These are phyloP conservation scores for Ditylenchus dipsaci DNA, from an alignment of 1,140 invertebrate genomes.

Conservation along the genomic window DNA sequence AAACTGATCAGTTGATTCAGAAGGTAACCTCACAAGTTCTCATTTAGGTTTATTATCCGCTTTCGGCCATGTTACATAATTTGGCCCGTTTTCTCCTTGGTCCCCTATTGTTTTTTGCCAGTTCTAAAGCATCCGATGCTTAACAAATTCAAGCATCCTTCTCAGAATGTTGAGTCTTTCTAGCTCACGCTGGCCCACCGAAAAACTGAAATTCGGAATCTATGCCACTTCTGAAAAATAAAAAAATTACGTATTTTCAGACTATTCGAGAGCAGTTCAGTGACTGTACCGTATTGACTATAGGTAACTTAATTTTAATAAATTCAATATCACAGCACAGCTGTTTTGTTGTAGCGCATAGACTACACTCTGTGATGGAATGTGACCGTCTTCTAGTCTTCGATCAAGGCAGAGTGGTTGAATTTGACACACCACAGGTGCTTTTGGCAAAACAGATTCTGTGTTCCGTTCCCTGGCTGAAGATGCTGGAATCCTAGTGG, in stretches of 20 bases:
- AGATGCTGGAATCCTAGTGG: conserved; percentile 21
- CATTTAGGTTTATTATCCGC: too few relatives aligned
- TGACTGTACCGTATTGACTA: conserved; percentile 64
- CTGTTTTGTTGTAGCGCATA: conserved; percentile 60
- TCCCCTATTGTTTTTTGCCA: too few relatives aligned
- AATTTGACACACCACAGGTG: conserved; percentile 70
- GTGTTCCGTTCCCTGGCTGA: conserved; percentile 60
- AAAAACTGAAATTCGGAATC: too few relatives aligned
- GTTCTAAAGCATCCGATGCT: too few relatives aligned
- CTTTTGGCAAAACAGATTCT: conserved; percentile 63
- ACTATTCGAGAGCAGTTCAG: conserved; percentile 59
- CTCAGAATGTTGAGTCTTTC: too few relatives aligned
- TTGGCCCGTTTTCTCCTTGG: too few relatives aligned
- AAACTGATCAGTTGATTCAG: conserved; percentile 29
- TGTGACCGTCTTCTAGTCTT: conserved; percentile 65
- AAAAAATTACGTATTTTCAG: background rate
- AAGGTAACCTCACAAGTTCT: background rate
- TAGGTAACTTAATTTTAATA: conserved; percentile 29
- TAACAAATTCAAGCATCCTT: too few relatives aligned
- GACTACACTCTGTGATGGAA: conserved; percentile 63
- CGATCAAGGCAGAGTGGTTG: conserved; percentile 71
- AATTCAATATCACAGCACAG: too few relatives aligned
- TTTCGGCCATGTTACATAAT: too few relatives aligned
- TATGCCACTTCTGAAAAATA: too few relatives aligned
- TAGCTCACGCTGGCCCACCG: too few relatives aligned